These are phyloP conservation scores for Eubucco bourcierii DNA, from an alignment of 2,113 vertebrate genomes.

Conservation along the genomic window DNA sequence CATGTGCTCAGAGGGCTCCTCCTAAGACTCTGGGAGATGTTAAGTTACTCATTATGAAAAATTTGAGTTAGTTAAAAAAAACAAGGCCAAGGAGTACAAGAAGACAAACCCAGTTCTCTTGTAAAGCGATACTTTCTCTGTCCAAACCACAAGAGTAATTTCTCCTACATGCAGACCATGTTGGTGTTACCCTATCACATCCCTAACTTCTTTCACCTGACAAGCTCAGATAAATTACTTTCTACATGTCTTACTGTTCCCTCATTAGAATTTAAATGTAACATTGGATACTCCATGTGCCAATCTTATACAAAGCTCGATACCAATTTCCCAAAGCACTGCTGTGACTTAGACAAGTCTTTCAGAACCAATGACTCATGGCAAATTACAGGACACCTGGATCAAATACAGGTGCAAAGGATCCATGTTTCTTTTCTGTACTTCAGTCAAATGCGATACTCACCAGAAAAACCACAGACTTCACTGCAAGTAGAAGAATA, in stretches of 20 bases:
- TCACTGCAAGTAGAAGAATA: not conserved
- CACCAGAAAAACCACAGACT: not conserved
- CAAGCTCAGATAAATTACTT: not conserved
- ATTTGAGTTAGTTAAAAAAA: not conserved
- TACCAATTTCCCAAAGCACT: accelerated
- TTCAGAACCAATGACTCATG: accelerated
- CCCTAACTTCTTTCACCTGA: not conserved
- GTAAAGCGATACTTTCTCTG: not conserved
- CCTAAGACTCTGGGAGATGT: not conserved
- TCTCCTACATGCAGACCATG: accelerated
- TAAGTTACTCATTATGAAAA: not conserved
- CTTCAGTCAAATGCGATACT: not conserved
- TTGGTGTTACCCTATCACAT: not conserved
- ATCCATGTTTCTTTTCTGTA: not conserved
- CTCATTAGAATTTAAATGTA: not conserved
- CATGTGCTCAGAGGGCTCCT: not conserved
- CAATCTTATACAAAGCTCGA: not conserved
- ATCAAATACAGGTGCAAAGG: not conserved
- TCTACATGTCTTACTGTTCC: not conserved
- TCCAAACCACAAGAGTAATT: not conserved
- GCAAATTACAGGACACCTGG: not conserved
- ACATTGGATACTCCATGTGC: accelerated
- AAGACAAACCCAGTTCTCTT: not conserved
- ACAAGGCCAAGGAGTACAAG: not conserved
- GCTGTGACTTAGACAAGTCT: not conserved